Evolutionary conservation across 2,888 invertebrate species (phyloP).

Genomic region (Athripsodes cinereus): DNA sequence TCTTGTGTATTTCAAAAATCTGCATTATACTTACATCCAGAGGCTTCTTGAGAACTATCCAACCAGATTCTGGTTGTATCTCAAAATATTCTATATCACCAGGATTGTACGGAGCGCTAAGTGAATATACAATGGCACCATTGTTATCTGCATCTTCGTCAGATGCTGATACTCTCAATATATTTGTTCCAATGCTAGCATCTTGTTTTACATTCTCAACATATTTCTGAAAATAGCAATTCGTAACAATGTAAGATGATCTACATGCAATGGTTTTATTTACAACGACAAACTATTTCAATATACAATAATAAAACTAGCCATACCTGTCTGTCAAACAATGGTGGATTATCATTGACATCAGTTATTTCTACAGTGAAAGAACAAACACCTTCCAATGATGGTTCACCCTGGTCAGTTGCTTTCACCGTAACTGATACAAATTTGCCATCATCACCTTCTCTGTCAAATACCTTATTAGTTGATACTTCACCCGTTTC

Average conservation of each 20-base stretch:
- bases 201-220: slow-evolving; percentile 96
- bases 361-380: slow-evolving; percentile 97
- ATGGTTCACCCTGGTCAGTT: slow-evolving; percentile 97
- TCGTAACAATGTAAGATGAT: background rate
- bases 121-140: slow-evolving; percentile 87
- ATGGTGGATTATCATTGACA: slow-evolving; percentile 93
- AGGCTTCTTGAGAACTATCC: slow-evolving; percentile 93
- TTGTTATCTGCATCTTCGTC: slow-evolving; percentile 97
- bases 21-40: slow-evolving; percentile 81
- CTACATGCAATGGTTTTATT: no score
- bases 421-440: slow-evolving; percentile 96
- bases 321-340: slow-evolving; percentile 89
- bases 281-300: background rate
- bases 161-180: slow-evolving; percentile 89
- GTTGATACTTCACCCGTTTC: slow-evolving; percentile 93
- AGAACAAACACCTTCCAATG: slow-evolving; percentile 95
- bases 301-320: slow-evolving; percentile 7
- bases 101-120: slow-evolving; percentile 84
- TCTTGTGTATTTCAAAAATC: slow-evolving; percentile 7
- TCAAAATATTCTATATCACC: slow-evolving; percentile 92
- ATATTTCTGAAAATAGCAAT: slow-evolving; percentile 70
- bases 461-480: slow-evolving; percentile 94
- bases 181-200: slow-evolving; percentile 91
- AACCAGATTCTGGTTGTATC: slow-evolving; percentile 94
- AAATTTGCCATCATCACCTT: slow-evolving; percentile 94